A percentile compares a stretch with the other conserved stretches of the same genome.
Conservation (phyloP, 1,140 invertebrate genomes). For the Papilio helenus region DNA sequence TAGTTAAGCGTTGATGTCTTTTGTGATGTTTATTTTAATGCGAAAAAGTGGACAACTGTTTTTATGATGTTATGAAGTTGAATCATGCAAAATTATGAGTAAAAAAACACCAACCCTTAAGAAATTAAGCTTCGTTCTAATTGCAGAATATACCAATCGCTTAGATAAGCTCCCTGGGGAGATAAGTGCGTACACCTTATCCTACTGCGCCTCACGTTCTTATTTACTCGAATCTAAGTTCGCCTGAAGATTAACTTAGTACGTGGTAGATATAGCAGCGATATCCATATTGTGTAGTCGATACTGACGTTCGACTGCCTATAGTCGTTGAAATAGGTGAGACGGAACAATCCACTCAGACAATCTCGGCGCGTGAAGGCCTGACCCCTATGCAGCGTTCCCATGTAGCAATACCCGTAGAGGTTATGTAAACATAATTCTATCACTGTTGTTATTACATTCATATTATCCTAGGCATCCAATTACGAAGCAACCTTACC, state of each 20-base stretch:
- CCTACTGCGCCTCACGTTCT: background rate
- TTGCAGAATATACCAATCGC: background rate
- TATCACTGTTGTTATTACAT: slow-evolving; percentile 15
- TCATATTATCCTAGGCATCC: background rate
- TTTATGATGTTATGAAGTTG: background rate
- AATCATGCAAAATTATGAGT: background rate
- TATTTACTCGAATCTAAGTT: background rate
- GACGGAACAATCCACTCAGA: slow-evolving; percentile 19
- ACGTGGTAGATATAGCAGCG: background rate
- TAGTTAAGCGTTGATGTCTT: slow-evolving; percentile 55
- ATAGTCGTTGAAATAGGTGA: slow-evolving; percentile 1
- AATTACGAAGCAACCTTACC: background rate
- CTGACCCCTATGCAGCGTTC: slow-evolving; percentile 20
- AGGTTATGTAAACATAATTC: slow-evolving; percentile 26
- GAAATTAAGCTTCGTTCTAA: background rate
- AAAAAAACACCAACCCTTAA: background rate
- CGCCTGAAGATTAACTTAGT: background rate
- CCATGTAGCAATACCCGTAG: slow-evolving; percentile 2
- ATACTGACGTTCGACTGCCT: background rate
- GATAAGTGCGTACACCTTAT: slow-evolving; percentile 5
- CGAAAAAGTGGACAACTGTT: background rate
- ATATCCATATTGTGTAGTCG: background rate
- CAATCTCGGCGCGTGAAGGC: slow-evolving; percentile 18
- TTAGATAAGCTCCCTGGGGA: slow-evolving; percentile 4
- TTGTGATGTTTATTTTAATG: slow-evolving; percentile 37